These are phyloP conservation scores for Eulemur coronatus DNA, from an alignment of 2,797 vertebrate species.

Conservation along the genomic window DNA sequence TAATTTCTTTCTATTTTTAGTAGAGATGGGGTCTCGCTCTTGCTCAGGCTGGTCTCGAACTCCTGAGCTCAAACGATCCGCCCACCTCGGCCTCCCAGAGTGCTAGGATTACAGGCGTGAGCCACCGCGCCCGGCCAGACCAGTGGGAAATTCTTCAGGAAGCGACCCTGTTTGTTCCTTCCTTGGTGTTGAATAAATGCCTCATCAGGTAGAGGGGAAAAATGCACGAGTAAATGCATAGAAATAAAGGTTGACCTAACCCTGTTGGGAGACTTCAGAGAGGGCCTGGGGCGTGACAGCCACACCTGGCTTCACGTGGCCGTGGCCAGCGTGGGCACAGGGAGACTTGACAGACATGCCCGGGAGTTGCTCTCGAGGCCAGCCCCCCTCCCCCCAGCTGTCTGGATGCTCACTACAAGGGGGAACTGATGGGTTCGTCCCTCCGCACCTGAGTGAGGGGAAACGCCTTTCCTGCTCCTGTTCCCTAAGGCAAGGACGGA, in stretches of 20 bases:
- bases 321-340: rapidly evolving
- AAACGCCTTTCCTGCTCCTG: background rate
- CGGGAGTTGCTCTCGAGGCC: no score
- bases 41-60: no score
- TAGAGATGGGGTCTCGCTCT: no score
- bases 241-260: background rate
- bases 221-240: rapidly evolving
- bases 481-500: background rate
- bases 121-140: no score
- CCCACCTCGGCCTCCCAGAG: no score
- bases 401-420: rapidly evolving
- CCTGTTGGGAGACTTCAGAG: rapidly evolving
- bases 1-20: no score
- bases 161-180: background rate
- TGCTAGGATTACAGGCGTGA: no score
- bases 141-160: background rate
- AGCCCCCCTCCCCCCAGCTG: background rate
- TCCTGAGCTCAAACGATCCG: no score
- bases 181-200: background rate
- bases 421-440: background rate
- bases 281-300: background rate
- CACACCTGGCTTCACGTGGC: background rate
- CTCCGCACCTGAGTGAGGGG: background rate
- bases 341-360: background rate
- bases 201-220: background rate